Base-by-base conservation (phyloP, 2,113 vertebrate species). In the Grammomys surdaster region DNA sequence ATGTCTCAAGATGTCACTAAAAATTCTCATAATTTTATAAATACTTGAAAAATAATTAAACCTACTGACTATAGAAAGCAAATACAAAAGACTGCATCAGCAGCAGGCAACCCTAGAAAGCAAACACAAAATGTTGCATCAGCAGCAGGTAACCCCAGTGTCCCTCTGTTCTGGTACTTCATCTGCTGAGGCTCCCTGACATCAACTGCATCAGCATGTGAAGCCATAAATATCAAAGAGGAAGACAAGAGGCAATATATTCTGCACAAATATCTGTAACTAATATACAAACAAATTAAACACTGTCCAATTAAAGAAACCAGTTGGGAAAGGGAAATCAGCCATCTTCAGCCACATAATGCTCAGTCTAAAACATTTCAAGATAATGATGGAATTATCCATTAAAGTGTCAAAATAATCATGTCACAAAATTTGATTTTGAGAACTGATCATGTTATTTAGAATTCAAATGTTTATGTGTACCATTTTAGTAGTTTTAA, bases 21-120 rank as follows among this genome's bases (percentile, higher is more conserved):
- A 95, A 89, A 13, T 69, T 90, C 56, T 96, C 93, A 92, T 89
- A 92, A 95, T 94, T 96, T 96, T 95, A 87, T 43, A 95, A 92
- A 20, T 31, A 67, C 82, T 85, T 46, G 65, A 76, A 90, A 93
- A 69, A 65, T 88, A 67, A 92, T 26, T 81, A 56, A 19, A 11
- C 6, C 24, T 54, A 33, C 6, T 70, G 20, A 76, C 70, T n/a
- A 80, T 2, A 86, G n/a, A 93, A 93, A 40, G 54, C 73, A 88
- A 88, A 14, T 28, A 72, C 12, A 56, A 94, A 93, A 65, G 24
- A 28, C 31, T 46, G 36, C 14, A 56, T 75, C 20, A 16, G 65
- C 36, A 92, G 46, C 90, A 91, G 40, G 5, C 76, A 76, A 9
- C 86, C n/a, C 77, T 58, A 88, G n/a, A 93, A 93, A 40, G 51